Evolutionary conservation across 1,140 invertebrate genomes (phyloP).

Genomic region (Eueides isabella): DNA sequence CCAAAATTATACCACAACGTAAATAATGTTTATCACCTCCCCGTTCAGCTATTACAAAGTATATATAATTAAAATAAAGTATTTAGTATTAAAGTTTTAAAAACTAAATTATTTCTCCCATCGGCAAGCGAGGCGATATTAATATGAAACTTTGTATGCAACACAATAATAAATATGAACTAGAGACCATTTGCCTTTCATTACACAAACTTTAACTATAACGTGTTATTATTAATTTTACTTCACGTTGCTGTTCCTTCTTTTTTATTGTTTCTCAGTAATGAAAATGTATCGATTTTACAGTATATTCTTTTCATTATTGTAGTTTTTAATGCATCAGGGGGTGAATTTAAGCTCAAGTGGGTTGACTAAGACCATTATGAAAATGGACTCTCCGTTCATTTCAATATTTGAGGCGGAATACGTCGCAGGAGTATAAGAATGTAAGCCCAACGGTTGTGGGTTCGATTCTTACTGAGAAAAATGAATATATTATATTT

Average conservation of each 20-base stretch:
- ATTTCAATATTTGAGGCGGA: too few relatives aligned
- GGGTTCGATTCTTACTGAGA: too few relatives aligned
- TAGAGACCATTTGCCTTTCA: conserved; percentile 6
- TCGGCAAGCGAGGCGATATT: neutral
- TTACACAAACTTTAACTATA: conserved; percentile 6
- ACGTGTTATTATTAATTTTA: neutral
- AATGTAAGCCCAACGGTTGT: too few relatives aligned
- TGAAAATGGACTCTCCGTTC: too few relatives aligned
- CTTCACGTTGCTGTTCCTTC: neutral
- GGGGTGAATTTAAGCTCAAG: too few relatives aligned
- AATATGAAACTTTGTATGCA: conserved; percentile 10
- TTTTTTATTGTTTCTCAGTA: neutral
- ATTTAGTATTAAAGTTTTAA: conserved; percentile 2
- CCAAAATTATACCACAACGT: neutral
- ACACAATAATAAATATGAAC: conserved; percentile 10
- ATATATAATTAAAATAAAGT: neutral
- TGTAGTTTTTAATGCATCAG: too few relatives aligned
- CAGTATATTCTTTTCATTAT: neutral
- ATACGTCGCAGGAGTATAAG: too few relatives aligned
- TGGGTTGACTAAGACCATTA: too few relatives aligned
- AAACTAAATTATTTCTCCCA: conserved; percentile 10
- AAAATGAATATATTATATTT: too few relatives aligned
- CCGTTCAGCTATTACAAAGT: neutral
- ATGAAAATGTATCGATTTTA: neutral
- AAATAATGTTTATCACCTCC: neutral